phyloP scores from a whole-genome alignment of 2,797 vertebrate genomes.

The Spinus pinus region DNA sequence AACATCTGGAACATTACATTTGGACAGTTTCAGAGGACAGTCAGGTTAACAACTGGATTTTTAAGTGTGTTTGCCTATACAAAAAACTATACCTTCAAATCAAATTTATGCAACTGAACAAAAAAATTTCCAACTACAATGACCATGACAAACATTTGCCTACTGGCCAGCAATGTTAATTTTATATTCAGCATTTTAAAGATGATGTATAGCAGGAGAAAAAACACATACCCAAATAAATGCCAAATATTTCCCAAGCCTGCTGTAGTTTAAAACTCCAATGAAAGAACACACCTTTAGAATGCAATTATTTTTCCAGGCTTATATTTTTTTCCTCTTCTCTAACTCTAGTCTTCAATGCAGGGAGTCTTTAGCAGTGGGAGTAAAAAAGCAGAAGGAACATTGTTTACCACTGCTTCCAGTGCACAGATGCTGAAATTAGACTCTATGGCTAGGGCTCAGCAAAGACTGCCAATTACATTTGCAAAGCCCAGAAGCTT shows the following conservation, averaged over 20 bases:
- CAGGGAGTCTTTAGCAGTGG: background rate
- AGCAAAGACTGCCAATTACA: background rate
- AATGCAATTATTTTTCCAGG: background rate
- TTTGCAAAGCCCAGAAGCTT: background rate
- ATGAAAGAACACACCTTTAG: background rate
- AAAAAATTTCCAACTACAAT: rapidly evolving
- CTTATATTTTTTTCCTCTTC: background rate
- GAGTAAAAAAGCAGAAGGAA: background rate
- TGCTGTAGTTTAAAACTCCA: background rate
- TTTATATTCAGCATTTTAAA: background rate
- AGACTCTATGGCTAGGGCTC: background rate
- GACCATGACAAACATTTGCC: background rate
- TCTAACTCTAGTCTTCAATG: background rate
- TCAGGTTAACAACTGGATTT: background rate
- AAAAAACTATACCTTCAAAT: background rate
- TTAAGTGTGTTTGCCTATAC: background rate
- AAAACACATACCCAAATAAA: background rate
- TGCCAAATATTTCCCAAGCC: background rate
- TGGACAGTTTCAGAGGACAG: background rate
- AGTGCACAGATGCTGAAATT: background rate
- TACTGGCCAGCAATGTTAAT: background rate
- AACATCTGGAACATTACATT: constrained; percentile 44
- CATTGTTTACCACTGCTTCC: background rate
- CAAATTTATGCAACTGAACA: background rate
- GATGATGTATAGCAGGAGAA: background rate